Conservation (phyloP, 2,888 invertebrate genomes). For the Apeira syringaria region DNA sequence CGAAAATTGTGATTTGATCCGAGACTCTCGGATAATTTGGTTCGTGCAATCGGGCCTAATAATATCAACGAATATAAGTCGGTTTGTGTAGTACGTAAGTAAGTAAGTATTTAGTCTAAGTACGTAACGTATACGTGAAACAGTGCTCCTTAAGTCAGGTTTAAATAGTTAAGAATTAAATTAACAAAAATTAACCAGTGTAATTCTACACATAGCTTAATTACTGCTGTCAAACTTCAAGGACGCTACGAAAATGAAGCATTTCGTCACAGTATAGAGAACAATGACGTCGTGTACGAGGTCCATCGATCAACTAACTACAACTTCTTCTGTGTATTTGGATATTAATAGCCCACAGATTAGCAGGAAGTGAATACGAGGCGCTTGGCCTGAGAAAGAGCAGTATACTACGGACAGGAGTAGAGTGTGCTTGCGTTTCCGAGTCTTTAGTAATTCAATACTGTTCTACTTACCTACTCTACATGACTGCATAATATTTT, state of each 20-base stretch:
- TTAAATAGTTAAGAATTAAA: too few relatives aligned
- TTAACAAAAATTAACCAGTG: too few relatives aligned
- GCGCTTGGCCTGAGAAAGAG: neutral
- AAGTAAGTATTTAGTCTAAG: too few relatives aligned
- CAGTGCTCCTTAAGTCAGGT: too few relatives aligned
- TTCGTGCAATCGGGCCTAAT: too few relatives aligned
- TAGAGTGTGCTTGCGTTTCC: neutral
- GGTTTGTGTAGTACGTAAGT: too few relatives aligned
- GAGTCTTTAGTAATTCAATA: neutral
- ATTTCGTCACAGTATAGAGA: neutral
- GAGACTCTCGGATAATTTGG: too few relatives aligned
- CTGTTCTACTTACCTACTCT: neutral
- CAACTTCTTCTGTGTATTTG: constrained; percentile 1
- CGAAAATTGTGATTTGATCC: too few relatives aligned
- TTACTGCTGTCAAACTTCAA: too few relatives aligned
- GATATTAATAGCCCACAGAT: constrained; percentile 15
- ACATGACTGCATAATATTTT: neutral
- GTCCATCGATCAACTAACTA: constrained; percentile 4
- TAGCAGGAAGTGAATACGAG: constrained; percentile 5
- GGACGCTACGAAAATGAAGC: neutral
- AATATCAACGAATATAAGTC: too few relatives aligned
- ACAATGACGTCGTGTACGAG: constrained; percentile 2
- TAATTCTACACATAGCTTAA: too few relatives aligned
- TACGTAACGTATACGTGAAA: too few relatives aligned
- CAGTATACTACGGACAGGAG: neutral